These are phyloP conservation scores for Drosophila neocordata DNA, from an alignment of 1,140 invertebrate species.

Conservation along the genomic window DNA sequence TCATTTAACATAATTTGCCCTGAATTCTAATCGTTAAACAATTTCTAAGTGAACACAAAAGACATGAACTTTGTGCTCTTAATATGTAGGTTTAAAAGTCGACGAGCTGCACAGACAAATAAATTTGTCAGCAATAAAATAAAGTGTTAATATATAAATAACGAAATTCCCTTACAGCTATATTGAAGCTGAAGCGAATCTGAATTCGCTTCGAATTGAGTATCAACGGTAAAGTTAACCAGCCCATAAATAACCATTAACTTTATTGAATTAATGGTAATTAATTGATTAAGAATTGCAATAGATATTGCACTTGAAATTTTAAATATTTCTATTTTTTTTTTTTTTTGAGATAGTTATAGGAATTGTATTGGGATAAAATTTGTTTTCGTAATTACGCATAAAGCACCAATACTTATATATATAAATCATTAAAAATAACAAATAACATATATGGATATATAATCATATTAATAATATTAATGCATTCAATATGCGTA, in stretches of 20 bases:
- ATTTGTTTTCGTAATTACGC: not conserved
- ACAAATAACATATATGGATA: not conserved
- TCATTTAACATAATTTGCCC: too few species aligned
- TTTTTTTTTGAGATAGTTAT: not conserved
- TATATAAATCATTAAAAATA: not conserved
- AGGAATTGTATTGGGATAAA: conserved; percentile 4
- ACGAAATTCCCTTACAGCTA: not conserved
- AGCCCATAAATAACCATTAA: not conserved
- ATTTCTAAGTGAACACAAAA: not conserved
- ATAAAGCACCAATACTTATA: not conserved
- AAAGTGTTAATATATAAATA: too few species aligned
- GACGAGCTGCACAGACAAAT: too few species aligned
- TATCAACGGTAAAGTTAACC: not conserved
- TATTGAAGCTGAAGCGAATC: not conserved
- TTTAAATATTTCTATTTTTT: not conserved
- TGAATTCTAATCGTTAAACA: not conserved
- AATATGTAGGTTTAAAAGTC: too few species aligned
- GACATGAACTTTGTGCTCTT: not conserved
- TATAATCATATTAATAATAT: conserved; percentile 1
- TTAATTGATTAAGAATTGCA: not conserved
- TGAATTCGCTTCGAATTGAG: not conserved
- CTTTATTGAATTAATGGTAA: not conserved
- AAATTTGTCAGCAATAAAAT: too few species aligned
- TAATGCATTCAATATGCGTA: not conserved
- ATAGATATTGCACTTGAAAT: not conserved